Evolutionary conservation across 2,888 invertebrate species (phyloP), one percentile per base, ranked within the genome.

Genomic region (Tenthredo notha): DNA sequence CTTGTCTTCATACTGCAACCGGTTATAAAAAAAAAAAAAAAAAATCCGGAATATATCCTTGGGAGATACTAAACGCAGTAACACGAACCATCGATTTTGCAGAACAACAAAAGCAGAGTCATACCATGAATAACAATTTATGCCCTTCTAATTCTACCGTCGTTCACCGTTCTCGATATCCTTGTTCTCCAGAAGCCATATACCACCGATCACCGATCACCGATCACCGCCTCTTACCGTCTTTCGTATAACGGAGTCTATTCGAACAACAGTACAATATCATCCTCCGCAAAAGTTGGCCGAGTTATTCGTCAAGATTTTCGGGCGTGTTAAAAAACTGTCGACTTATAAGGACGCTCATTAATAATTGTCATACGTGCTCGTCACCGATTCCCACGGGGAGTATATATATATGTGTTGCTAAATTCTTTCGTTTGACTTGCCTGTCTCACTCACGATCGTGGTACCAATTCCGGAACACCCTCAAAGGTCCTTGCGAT

Each of bases 211-310:
- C 72, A 67, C 25, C 43, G 25, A 43, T 43, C 72, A 65, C 29
- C 43, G 50, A 77, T 54, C 40, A 80, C 58, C 80, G 61, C 80
- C 80, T 80, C 61, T n/a, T n/a, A 25, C 25, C 25, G 37, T 80
- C 5, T 37, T 40, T 15, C 40, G 40, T 37, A 10, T 37, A 80
- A 80, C 77, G 77, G 77, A 74, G 7, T n/a, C 1, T 47, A 6
- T 72, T 40, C 37, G 70, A 72, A 72, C 70, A 72, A 72, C 70
- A 72, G 70, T 37, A 72, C 18, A 33, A 33, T 18, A 77, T 33
- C n/a, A 61, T 80, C 80, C 80, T 80, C 80, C 80, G 61, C 80
- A 80, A 61, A 80, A 50, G 29, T 29, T 74, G 12, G 74, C 74
- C n/a, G 21, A 40, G 3, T 54, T 74, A 21, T 40, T 54, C 80